Percentiles rank a stretch among this genome's conserved stretches.
These are phyloP conservation scores for Tachysurus fulvidraco DNA, from an alignment of 2,113 vertebrate genomes.

Conservation along the genomic window DNA sequence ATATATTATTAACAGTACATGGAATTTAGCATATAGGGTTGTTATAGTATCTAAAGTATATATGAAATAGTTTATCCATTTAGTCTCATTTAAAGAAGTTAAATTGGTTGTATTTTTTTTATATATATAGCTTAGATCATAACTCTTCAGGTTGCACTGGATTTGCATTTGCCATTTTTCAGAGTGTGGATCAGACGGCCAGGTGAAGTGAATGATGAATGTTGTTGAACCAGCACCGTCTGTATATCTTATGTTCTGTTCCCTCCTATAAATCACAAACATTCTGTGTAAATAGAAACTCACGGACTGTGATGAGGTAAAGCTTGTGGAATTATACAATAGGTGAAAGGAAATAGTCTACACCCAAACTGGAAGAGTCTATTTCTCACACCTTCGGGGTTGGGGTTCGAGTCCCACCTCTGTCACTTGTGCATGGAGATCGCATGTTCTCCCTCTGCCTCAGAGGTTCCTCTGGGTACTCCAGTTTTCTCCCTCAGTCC, in stretches of 20 bases:
- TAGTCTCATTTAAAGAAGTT: background rate
- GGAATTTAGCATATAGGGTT: background rate
- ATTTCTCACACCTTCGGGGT: no score
- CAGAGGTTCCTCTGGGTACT: no score
- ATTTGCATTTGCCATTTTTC: background rate
- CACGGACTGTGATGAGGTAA: no score
- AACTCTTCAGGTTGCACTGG: background rate
- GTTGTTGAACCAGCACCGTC: background rate
- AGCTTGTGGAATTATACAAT: no score
- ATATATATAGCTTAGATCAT: background rate
- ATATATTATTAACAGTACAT: background rate
- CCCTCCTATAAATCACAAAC: background rate
- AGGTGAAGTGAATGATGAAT: background rate
- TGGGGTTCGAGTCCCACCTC: no score
- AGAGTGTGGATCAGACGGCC: background rate
- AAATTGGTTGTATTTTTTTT: background rate
- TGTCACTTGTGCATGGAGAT: no score
- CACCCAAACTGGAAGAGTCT: no score
- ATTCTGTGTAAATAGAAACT: no score
- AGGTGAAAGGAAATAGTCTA: no score
- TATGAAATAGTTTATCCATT: background rate
- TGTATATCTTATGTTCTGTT: background rate
- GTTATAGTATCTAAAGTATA: background rate
- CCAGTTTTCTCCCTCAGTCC: no score
- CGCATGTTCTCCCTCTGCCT: no score